These are phyloP conservation scores for Neogale vison DNA, from an alignment of 2,113 vertebrate genomes.

Conservation along the genomic window DNA sequence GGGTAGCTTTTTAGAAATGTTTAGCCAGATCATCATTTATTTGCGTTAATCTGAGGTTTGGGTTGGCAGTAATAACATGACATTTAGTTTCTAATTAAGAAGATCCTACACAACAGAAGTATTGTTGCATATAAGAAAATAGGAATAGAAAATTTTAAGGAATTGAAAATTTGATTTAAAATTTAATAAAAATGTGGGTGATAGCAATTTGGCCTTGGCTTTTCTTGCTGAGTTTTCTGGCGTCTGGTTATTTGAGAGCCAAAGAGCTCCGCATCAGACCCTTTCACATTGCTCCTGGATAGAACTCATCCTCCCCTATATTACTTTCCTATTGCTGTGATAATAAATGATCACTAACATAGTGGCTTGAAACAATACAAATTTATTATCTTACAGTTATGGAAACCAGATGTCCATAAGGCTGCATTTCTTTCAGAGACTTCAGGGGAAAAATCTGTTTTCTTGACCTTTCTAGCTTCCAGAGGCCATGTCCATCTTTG, in stretches of 20 bases:
- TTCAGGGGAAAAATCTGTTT: background rate
- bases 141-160: background rate
- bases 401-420: background rate
- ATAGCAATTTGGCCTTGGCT: background rate
- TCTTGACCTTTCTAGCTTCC: background rate
- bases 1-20: conserved; percentile 36
- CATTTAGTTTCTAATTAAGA: conserved; percentile 39
- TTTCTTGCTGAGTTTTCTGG: conserved; percentile 18
- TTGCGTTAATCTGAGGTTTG: conserved; percentile 10
- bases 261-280: background rate
- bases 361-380: background rate
- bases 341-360: background rate
- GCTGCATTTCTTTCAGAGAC: background rate
- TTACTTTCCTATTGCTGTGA: background rate
- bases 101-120: background rate
- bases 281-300: background rate
- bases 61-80: background rate
- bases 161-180: background rate
- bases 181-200: background rate
- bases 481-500: background rate
- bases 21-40: background rate
- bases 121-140: conserved; percentile 30
- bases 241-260: background rate
- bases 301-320: background rate
- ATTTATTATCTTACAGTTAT: background rate